Evolutionary conservation across 2,113 vertebrate genomes (phyloP).

Genomic region (Colossoma macropomum): DNA sequence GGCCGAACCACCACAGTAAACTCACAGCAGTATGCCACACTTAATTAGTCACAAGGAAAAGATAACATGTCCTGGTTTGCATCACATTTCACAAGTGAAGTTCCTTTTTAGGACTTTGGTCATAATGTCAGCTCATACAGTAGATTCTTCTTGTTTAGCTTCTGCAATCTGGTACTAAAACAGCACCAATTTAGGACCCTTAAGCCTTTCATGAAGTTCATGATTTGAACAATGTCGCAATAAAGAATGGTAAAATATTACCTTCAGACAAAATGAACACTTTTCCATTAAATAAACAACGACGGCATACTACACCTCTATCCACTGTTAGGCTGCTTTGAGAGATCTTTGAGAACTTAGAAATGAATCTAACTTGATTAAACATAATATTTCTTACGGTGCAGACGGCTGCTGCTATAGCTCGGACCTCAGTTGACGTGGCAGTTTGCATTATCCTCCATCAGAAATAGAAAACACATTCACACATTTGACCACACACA

Average conservation of each 20-base stretch:
- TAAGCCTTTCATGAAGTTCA: background rate
- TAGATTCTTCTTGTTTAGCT: too few relatives aligned
- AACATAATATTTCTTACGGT: background rate
- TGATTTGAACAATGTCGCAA: background rate
- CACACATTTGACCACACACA: conserved; percentile 14
- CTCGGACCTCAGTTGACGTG: too few relatives aligned
- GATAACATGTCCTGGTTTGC: background rate
- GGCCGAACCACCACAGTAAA: too few relatives aligned
- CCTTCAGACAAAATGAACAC: background rate
- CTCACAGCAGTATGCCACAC: background rate
- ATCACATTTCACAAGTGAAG: background rate
- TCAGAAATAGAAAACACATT: background rate
- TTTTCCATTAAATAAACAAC: background rate
- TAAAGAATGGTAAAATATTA: background rate
- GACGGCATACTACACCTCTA: background rate
- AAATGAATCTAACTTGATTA: background rate
- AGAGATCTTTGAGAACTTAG: background rate
- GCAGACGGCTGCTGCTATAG: background rate
- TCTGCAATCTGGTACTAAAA: too few relatives aligned
- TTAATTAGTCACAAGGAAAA: background rate
- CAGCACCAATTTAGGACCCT: too few relatives aligned
- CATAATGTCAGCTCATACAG: too few relatives aligned
- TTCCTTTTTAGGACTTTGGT: background rate
- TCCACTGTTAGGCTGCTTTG: background rate
- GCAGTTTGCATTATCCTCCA: background rate